Evolutionary conservation across 1,140 invertebrate genomes (phyloP).

Genomic region (Augochlora pura): DNA sequence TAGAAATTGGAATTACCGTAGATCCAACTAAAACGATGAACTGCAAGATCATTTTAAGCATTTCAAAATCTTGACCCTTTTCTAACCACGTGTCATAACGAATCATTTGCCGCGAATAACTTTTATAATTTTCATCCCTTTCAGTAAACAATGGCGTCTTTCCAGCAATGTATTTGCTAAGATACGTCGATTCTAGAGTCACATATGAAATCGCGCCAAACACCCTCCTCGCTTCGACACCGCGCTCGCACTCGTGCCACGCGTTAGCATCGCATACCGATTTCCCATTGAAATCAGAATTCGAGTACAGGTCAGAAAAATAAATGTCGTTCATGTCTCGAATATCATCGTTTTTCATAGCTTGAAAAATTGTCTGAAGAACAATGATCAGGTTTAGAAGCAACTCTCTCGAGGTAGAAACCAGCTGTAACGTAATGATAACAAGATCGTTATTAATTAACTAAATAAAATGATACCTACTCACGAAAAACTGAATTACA

Average conservation of each 20-base stretch:
- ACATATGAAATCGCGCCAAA: conserved; percentile 70
- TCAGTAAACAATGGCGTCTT: conserved; percentile 57
- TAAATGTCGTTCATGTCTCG: conserved; percentile 78
- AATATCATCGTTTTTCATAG: conserved; percentile 77
- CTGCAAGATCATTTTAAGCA: conserved; percentile 72
- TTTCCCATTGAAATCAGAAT: conserved; percentile 64
- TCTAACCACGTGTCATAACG: conserved; percentile 71
- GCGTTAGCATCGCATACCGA: conserved; percentile 67
- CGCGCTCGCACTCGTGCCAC: conserved; percentile 75
- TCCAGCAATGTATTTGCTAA: conserved; percentile 74
- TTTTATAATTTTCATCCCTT: conserved; percentile 65
- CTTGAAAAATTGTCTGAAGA: conserved; percentile 70
- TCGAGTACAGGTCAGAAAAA: conserved; percentile 73
- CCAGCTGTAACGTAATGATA: conserved; percentile 62
- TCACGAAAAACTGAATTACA: background rate
- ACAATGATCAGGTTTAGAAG: conserved; percentile 70
- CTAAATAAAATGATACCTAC: background rate
- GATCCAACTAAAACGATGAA: conserved; percentile 69
- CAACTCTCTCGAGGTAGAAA: conserved; percentile 72
- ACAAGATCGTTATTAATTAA: background rate
- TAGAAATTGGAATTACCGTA: conserved; percentile 63
- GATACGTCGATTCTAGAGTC: conserved; percentile 66
- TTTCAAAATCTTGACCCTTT: conserved; percentile 69
- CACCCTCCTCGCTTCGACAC: conserved; percentile 73
- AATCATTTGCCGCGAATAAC: conserved; percentile 70